A percentile compares a stretch with the other conserved stretches of the same genome.
Conservation (phyloP, 2,888 invertebrate species). For the Nomada lathburiana region DNA sequence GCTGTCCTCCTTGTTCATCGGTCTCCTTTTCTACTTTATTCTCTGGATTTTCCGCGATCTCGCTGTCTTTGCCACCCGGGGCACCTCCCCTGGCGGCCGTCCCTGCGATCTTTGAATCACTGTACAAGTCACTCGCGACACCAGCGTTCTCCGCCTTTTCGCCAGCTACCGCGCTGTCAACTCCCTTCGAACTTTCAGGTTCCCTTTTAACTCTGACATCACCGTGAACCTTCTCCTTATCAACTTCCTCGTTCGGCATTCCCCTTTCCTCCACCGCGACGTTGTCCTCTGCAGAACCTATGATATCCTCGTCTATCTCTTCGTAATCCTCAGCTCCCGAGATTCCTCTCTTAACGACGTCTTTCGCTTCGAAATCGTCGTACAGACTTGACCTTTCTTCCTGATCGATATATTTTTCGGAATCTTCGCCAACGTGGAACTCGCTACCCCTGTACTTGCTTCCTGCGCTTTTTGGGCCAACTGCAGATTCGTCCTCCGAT, state of each 20-base stretch:
- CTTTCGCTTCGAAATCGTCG: slow-evolving; percentile 69
- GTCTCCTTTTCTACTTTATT: background rate
- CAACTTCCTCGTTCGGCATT: slow-evolving; percentile 23
- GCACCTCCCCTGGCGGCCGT: background rate
- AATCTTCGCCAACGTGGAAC: slow-evolving; percentile 6
- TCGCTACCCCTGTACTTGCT: slow-evolving; percentile 6
- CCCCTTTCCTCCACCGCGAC: slow-evolving; percentile 21
- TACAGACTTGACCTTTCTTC: slow-evolving; percentile 60
- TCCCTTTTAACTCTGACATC: slow-evolving; percentile 61
- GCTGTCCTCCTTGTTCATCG: background rate
- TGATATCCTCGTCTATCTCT: slow-evolving; percentile 51
- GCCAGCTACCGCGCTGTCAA: background rate
- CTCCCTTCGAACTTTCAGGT: background rate
- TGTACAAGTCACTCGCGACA: background rate
- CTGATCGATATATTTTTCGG: slow-evolving; percentile 54
- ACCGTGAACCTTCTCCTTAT: slow-evolving; percentile 27
- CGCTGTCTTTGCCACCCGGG: background rate
- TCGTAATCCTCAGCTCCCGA: slow-evolving; percentile 66
- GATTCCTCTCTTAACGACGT: slow-evolving; percentile 63
- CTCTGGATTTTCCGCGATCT: background rate
- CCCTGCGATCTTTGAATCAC: background rate
- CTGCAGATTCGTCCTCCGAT: slow-evolving; percentile 2
- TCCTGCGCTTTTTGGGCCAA: background rate
- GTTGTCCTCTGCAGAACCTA: slow-evolving; percentile 11
- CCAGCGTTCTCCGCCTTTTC: background rate